Evolutionary conservation across 2,797 vertebrate genomes (phyloP), one percentile per base, ranked within the genome.

Genomic region (Kryptolebias ocellatus): DNA sequence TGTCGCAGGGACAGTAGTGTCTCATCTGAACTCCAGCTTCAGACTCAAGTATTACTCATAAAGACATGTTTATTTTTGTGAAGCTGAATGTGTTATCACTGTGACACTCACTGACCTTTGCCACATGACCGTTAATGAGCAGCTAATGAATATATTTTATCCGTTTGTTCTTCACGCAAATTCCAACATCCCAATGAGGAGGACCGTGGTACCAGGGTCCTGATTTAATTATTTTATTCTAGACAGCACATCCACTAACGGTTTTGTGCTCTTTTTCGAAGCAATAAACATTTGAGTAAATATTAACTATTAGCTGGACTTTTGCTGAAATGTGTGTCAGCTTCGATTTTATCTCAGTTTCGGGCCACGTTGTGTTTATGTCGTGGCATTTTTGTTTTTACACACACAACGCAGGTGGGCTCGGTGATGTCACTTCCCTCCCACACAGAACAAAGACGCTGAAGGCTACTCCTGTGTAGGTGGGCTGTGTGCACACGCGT

Each of bases 401-500:
- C 56, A 74, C 55, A 70, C 37, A 60, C 56, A 67, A 61, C 66
- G 72, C 77, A 88, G 81, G 81, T 88, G 86, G 81, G 80, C 56
- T 53, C 53, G 44, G 67, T 87, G 87, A 87, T 81, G 87, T 87
- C 87, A 85, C 64, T 77, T 28, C 46, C 66, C 83, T 70, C 87
- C 83, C 75, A 86, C 87, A 63, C 85, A 83, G 44, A 79, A 61
- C 74, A 76, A 66, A 77, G 74, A 86, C 74, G 85, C 84, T 85
- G 39, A 63, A 82, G 75, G 89, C 76, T 72, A 67, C 67, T 83
- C 72, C 56, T 74, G 85, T 80, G 86, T 86, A 63, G 81, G 78
- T 62, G 7, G 58, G 51, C 4, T 73, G 53, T 65, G 66, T 83
- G 60, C 71, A 62, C 69, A 3, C 71, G 28, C 62, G 37, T 73